Conservation (phyloP, 1,140 invertebrate species). For the Steinernema feltiae region DNA sequence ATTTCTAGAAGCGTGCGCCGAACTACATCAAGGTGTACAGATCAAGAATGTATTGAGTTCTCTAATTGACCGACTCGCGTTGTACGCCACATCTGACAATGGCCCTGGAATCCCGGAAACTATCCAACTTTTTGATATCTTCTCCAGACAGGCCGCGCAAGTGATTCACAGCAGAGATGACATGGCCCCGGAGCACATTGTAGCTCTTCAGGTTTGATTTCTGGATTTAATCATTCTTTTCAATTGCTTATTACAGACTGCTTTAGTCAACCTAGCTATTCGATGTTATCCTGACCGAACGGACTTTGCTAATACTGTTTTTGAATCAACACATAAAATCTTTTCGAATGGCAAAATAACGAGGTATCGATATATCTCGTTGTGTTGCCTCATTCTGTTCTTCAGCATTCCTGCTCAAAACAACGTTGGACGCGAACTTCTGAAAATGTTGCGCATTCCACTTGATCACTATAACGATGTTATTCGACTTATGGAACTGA, state of each 20-base stretch:
- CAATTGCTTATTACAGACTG: constrained; percentile 37
- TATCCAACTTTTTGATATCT: constrained; percentile 92
- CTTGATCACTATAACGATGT: constrained; percentile 86
- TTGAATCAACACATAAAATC: constrained; percentile 78
- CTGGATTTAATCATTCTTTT: not conserved
- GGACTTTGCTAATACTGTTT: constrained; percentile 89
- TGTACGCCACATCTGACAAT: constrained; percentile 64
- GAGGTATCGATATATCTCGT: constrained; percentile 16
- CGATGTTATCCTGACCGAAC: constrained; percentile 90
- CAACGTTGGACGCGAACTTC: constrained; percentile 80
- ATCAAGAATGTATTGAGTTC: constrained; percentile 95
- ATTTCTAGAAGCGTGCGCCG: constrained; percentile 92
- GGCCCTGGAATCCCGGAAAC: constrained; percentile 73
- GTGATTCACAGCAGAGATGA: constrained; percentile 73
- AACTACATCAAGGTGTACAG: constrained; percentile 79
- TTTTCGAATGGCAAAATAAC: constrained; percentile 70
- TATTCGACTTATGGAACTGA: constrained; percentile 25
- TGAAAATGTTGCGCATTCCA: constrained; percentile 84
- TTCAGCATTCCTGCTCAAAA: constrained; percentile 71
- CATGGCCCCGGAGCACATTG: constrained; percentile 90
- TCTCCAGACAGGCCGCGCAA: constrained; percentile 90
- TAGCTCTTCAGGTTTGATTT: constrained; percentile 72
- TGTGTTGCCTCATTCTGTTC: constrained; percentile 30
- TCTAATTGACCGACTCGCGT: constrained; percentile 73
- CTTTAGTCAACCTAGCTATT: constrained; percentile 84